Percentiles rank a stretch among this genome's conserved stretches.
These are phyloP conservation scores for Phorcus lineatus DNA, from an alignment of 2,888 invertebrate genomes.

Conservation along the genomic window DNA sequence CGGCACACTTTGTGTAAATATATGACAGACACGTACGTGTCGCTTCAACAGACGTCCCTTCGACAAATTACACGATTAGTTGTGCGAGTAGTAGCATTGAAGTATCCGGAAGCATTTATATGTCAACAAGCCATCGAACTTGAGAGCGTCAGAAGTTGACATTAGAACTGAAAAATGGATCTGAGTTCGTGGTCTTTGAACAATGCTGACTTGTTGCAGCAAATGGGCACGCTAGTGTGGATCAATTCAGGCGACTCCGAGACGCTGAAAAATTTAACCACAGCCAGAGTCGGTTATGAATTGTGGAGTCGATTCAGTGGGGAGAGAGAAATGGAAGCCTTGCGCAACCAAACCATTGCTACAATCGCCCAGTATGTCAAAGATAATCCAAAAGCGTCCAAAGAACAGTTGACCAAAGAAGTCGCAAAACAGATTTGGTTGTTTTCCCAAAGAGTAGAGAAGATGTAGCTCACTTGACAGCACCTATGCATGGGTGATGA, in stretches of 20 bases:
- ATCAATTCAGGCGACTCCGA: constrained; percentile 48
- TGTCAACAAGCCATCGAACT: neutral
- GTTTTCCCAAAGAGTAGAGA: constrained; percentile 60
- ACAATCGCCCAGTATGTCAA: constrained; percentile 65
- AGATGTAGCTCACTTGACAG: constrained; percentile 27
- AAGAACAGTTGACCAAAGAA: constrained; percentile 60
- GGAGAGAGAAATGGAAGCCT: constrained; percentile 61
- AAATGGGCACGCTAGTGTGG: constrained; percentile 55
- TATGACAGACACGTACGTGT: no score
- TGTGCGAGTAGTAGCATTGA: neutral
- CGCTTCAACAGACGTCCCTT: no score
- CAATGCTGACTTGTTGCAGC: constrained; percentile 54
- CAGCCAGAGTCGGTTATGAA: constrained; percentile 50
- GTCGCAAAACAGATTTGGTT: constrained; percentile 58
- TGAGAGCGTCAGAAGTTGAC: neutral
- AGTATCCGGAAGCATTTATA: neutral
- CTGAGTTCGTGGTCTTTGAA: neutral
- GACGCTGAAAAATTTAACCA: constrained; percentile 50
- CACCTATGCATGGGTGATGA: no score
- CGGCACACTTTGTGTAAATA: no score
- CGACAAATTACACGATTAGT: neutral
- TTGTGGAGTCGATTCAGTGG: constrained; percentile 53
- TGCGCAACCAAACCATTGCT: constrained; percentile 60
- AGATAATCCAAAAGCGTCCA: constrained; percentile 65
- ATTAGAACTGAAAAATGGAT: neutral